Percentiles rank a stretch among this genome's conserved stretches.
phyloP scores from a whole-genome alignment of 2,113 vertebrate species.

The Hyperopisus bebe region DNA sequence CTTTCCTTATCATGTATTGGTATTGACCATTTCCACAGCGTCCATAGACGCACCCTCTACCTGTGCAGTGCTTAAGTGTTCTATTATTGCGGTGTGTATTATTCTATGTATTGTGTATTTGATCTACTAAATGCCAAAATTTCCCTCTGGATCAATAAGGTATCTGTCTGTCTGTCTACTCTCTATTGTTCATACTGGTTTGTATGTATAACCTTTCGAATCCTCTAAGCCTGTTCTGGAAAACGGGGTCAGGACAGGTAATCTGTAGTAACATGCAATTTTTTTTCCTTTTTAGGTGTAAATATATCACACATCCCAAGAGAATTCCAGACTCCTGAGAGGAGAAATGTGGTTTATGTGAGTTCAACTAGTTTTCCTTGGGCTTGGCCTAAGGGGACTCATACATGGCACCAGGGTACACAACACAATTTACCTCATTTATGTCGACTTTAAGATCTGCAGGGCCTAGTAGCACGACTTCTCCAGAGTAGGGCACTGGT shows the following conservation, averaged over 20 bases:
- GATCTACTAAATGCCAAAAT: too few relatives aligned
- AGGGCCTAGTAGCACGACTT: not conserved
- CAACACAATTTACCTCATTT: not conserved
- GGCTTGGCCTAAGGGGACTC: not conserved
- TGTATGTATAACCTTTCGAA: not conserved
- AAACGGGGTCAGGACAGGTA: not conserved
- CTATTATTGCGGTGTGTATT: too few relatives aligned
- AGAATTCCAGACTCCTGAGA: not conserved
- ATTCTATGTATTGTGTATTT: too few relatives aligned
- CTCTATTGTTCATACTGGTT: not conserved
- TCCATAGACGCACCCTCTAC: too few relatives aligned
- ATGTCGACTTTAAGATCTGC: not conserved
- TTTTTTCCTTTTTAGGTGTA: not conserved
- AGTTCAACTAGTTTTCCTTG: not conserved
- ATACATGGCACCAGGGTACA: not conserved
- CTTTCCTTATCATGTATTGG: too few relatives aligned
- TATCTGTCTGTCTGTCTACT: too few relatives aligned
- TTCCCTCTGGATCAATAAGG: too few relatives aligned
- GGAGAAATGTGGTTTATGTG: not conserved
- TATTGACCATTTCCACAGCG: too few relatives aligned
- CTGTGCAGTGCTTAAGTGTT: too few relatives aligned
- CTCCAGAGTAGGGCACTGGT: not conserved
- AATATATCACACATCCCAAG: slow-evolving; percentile 1
- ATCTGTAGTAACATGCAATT: not conserved
- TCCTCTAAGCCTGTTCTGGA: not conserved